Evolutionary conservation across 2,113 vertebrate species (phyloP), one percentile per base, ranked within the genome.

Genomic region (Neodontobutis hainanensis): DNA sequence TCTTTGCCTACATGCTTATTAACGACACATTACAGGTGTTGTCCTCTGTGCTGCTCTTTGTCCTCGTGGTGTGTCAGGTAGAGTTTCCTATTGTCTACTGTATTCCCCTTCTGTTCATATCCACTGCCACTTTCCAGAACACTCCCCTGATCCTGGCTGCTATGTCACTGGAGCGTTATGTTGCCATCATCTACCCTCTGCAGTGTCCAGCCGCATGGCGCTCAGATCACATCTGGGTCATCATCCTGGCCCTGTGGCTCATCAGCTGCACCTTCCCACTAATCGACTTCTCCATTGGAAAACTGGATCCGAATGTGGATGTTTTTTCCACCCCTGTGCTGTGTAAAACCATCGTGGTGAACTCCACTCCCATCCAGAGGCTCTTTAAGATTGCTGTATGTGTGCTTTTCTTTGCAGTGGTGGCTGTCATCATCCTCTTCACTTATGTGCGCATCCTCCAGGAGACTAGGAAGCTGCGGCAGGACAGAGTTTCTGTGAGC

Each of bases 141-240:
- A 91, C 89, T 5, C 87, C 88, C 0, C 61, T 92, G 36, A 92
- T 92, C 43, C 75, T 93, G 66, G 91, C 92, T 0, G 70, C 87
- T 14, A 93, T 93, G 92, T 92, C 89, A 5, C 84, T 93, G 55
- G 92, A 93, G 83, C 90, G 92, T 44, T 92, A 93, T 4, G 78
- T 92, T n/a, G 88, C 92, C 61, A 93, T 93, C 53, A 48, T 91
- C 51, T 90, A 91, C 48, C 92, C 92, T 0, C 74, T 93, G 34
- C 84, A 73, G 3, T 47, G 70, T 3, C 91, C 92, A 0, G 32
- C 77, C 0, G 75, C 81, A 19, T 93, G 92, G 89, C 83, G 66
- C 5, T 86, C 88, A 5, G 85, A 92, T 49, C 80, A 74, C 3
- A 90, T 92, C 57, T 92, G 91, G 90, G 62, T 89, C 43, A 85